Evolutionary conservation across 1,140 invertebrate species (phyloP), one percentile per base, ranked within the genome.

Genomic region (Heliconius congener): DNA sequence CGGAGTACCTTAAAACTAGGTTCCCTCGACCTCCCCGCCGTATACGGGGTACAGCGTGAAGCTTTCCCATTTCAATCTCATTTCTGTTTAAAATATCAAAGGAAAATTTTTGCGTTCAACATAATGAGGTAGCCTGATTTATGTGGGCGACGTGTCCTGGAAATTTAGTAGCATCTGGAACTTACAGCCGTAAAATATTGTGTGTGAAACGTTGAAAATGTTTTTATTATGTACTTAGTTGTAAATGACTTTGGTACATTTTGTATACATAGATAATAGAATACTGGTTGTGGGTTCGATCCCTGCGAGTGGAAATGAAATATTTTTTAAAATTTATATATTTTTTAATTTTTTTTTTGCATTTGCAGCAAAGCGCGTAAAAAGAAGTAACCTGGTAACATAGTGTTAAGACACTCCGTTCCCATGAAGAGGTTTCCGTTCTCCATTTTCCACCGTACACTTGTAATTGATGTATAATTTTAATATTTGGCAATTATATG

Each of bases 151-250:
- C 27, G 60, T 66, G 60, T 66, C 60, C 60, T 66, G 71, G 37
- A 71, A 71, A 71, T 71, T 71, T 71, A 71, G 71, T 19, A 71
- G 5, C 71, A 71, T 71, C 71, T 71, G 71, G 71, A 71, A 37
- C 16, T 71, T 71, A 71, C 71, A 37, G 71, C 70, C 30, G 19
- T 71, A 34, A 71, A 71, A 71, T 71, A 71, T 39, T 71, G 71
- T 37, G 71, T 71, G 71, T 71, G 37, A 39, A 71, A 71, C 19
- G 16, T 4, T 9, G 70, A 18, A 71, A 71, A n/a, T 39, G 71
- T 71, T 71, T 71, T 71, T n/a, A 13, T n/a, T 30, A 8, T 27
- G 9, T 27, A 66, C 11, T 16, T 27, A n/a, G 19, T 23, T 16
- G 13, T 66, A 66, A 34, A 66, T 66, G 23, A 66, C 23, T 66